A percentile compares a stretch with the other conserved stretches of the same genome.
These are phyloP conservation scores for Tragopan temminckii DNA, from an alignment of 2,797 vertebrate species.

Conservation along the genomic window DNA sequence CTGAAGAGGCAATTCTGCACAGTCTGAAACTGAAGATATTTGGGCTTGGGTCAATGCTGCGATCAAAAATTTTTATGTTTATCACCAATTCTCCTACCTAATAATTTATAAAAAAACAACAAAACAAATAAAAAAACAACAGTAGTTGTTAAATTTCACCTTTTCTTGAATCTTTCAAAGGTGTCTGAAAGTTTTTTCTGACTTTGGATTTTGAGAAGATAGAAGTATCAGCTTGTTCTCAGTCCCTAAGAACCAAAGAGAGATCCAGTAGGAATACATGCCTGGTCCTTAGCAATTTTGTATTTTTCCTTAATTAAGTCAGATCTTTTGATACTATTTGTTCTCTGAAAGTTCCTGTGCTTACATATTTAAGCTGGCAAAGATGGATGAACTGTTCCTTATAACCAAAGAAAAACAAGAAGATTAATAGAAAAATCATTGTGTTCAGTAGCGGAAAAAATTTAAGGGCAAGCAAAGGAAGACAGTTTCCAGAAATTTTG, in stretches of 20 bases:
- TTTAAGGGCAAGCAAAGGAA: not conserved
- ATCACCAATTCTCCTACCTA: not conserved
- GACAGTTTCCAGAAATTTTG: not conserved
- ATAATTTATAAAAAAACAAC: not conserved
- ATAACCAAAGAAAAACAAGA: slow-evolving; percentile 1
- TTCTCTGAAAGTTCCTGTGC: not conserved
- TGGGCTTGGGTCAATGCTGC: not conserved
- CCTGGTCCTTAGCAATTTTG: not conserved
- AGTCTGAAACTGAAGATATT: not conserved
- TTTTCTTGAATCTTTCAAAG: not conserved
- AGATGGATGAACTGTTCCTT: not conserved
- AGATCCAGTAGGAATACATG: not conserved
- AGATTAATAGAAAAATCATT: slow-evolving; percentile 14
- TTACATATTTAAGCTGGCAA: slow-evolving; percentile 1
- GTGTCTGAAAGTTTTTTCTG: not conserved
- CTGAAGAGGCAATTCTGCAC: not conserved
- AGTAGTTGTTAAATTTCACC: not conserved
- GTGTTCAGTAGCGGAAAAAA: slow-evolving; percentile 16
- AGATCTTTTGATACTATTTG: not conserved
- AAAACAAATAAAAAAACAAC: not conserved
- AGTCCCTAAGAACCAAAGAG: not conserved
- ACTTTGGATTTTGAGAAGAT: not conserved
- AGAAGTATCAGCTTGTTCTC: not conserved
- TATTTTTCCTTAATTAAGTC: not conserved
- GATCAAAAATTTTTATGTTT: not conserved